Evolutionary conservation across 1,140 invertebrate species (phyloP).

Genomic region (Penaeus japonicus): DNA sequence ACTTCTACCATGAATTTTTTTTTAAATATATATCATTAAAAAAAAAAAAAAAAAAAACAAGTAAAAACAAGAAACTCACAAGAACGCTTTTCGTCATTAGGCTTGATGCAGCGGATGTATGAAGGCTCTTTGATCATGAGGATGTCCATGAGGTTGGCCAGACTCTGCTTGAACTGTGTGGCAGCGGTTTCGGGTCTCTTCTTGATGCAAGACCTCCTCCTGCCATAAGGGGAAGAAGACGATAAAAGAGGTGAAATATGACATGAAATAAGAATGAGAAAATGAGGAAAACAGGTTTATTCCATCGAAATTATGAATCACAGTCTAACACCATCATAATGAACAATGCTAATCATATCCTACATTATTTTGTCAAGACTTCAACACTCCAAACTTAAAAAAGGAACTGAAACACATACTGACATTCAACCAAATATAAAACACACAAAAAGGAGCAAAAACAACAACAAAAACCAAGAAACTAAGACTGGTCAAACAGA

Average conservation of each 20-base stretch:
- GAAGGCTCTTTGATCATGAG: slow-evolving; percentile 87
- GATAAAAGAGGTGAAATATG: neutral
- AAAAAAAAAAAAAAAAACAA: neutral
- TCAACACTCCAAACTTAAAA: too few species aligned
- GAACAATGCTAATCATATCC: too few species aligned
- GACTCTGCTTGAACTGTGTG: slow-evolving; percentile 87
- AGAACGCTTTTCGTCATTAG: slow-evolving; percentile 78
- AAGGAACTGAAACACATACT: too few species aligned
- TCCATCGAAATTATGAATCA: too few species aligned
- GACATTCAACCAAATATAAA: neutral
- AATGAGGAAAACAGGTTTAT: too few species aligned
- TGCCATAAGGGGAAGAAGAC: neutral
- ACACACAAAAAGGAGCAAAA: neutral
- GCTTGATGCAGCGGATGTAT: slow-evolving; percentile 92
- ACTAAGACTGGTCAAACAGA: neutral
- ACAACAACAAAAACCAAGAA: neutral
- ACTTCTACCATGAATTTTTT: too few species aligned
- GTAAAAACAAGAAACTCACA: slow-evolving; percentile 67
- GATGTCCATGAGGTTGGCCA: slow-evolving; percentile 85
- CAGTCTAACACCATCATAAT: too few species aligned
- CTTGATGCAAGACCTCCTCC: slow-evolving; percentile 76
- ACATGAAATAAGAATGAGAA: too few species aligned
- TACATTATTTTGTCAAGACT: neutral
- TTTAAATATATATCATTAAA: neutral
- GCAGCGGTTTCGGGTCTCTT: slow-evolving; percentile 88